Percentiles rank a stretch among this genome's conserved stretches.
Evolutionary conservation across 2,113 vertebrate genomes (phyloP).

Genomic region (Eurypyga helias): DNA sequence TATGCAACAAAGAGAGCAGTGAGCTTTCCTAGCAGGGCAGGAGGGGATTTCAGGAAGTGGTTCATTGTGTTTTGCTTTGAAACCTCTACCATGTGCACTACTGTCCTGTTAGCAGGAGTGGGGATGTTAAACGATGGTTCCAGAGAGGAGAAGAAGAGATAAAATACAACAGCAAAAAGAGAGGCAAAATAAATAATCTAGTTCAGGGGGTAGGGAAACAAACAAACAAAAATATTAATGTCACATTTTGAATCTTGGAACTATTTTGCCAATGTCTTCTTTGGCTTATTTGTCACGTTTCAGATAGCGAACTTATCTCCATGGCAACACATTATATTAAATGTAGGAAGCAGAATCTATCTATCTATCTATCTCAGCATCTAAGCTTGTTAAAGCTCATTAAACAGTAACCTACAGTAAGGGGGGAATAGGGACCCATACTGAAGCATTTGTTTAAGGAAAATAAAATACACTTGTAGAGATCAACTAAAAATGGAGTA

Average conservation of each 20-base stretch:
- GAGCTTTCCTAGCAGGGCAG: too few relatives aligned
- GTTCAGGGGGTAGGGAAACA: not conserved
- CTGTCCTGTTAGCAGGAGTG: not conserved
- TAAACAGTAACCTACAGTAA: constrained; percentile 5
- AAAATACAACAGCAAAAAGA: not conserved
- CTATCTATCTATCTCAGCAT: not conserved
- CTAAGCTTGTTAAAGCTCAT: constrained; percentile 32
- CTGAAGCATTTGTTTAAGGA: not conserved
- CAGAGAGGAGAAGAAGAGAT: constrained; percentile 6
- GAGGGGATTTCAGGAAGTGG: too few relatives aligned
- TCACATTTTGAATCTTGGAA: constrained; percentile 49
- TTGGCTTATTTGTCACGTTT: constrained; percentile 56
- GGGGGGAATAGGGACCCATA: not conserved
- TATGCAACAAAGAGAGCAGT: too few relatives aligned
- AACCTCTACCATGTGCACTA: too few relatives aligned
- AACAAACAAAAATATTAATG: not conserved
- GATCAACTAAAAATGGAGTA: not conserved
- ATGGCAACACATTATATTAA: constrained; percentile 59
- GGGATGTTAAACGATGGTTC: constrained; percentile 37
- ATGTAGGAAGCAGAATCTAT: not conserved
- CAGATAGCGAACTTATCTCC: constrained; percentile 43
- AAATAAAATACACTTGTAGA: not conserved
- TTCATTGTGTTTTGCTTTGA: too few relatives aligned
- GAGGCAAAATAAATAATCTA: constrained; percentile 64
- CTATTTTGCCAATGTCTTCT: constrained; percentile 46